Conservation (phyloP, 2,888 invertebrate genomes). For the Sericinus montela region DNA sequence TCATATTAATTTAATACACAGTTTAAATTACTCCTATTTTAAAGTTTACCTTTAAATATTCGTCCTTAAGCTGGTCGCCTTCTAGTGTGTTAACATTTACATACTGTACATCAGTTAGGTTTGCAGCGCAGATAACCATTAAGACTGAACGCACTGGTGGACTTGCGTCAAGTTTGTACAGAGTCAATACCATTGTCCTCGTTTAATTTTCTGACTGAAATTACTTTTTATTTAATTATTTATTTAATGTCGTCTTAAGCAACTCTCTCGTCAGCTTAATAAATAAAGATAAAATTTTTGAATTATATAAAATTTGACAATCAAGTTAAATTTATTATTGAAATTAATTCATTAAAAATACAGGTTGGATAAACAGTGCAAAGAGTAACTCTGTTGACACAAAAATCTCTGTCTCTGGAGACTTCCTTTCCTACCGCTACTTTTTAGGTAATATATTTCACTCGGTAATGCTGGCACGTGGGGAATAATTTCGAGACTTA, state of each 20-base stretch:
- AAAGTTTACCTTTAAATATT: slow-evolving; percentile 55
- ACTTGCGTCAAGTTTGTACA: slow-evolving; percentile 56
- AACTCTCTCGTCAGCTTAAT: too few species aligned
- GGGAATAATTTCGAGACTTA: slow-evolving; percentile 13
- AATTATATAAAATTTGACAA: too few species aligned
- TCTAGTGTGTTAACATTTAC: slow-evolving; percentile 43
- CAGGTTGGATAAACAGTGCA: not conserved
- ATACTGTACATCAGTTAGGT: slow-evolving; percentile 42
- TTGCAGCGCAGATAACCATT: slow-evolving; percentile 48
- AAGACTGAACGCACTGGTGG: slow-evolving; percentile 50
- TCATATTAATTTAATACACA: too few species aligned
- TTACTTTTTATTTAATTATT: too few species aligned
- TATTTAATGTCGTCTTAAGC: too few species aligned
- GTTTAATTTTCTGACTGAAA: not conserved
- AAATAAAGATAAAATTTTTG: too few species aligned
- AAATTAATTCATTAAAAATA: too few species aligned
- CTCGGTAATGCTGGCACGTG: not conserved
- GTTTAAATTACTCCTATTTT: too few species aligned
- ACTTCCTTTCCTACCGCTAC: not conserved
- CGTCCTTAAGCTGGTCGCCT: slow-evolving; percentile 54
- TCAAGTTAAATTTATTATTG: too few species aligned
- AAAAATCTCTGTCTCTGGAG: not conserved
- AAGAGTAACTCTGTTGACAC: not conserved
- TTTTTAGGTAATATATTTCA: slow-evolving; percentile 1
- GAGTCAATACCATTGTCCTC: slow-evolving; percentile 46